Evolutionary conservation across 2,797 vertebrate species (phyloP).

Genomic region (Protosalanx chinensis): DNA sequence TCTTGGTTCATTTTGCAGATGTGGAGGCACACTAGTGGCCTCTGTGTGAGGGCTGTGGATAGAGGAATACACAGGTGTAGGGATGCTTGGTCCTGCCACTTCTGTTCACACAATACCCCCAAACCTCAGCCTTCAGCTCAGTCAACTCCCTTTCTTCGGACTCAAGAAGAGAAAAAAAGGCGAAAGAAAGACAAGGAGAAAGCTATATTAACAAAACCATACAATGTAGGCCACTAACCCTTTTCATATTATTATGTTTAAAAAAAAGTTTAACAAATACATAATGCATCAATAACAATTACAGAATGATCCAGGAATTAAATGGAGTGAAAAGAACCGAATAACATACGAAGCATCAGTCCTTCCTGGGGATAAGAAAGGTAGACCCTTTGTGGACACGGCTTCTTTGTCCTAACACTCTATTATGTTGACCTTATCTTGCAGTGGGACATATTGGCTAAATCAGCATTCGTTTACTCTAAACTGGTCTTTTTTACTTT

Average conservation of each 20-base stretch:
- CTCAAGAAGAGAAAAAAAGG: constrained; percentile 63
- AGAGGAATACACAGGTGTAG: constrained; percentile 28
- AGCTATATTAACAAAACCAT: constrained; percentile 54
- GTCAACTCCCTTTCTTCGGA: constrained; percentile 28
- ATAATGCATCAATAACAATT: constrained; percentile 19
- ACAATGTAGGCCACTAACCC: constrained; percentile 39
- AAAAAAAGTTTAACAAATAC: neutral
- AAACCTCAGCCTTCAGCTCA: constrained; percentile 24
- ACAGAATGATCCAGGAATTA: constrained; percentile 58
- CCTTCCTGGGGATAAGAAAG: constrained; percentile 80
- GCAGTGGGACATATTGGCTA: neutral
- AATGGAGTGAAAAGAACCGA: constrained; percentile 73
- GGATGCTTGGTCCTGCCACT: constrained; percentile 28
- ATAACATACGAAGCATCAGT: constrained; percentile 69
- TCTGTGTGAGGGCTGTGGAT: constrained; percentile 28
- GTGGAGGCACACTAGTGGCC: constrained; percentile 53
- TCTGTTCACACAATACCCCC: constrained; percentile 36
- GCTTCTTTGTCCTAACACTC: neutral
- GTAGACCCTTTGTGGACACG: constrained; percentile 47
- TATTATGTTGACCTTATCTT: neutral
- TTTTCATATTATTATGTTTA: neutral
- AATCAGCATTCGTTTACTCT: neutral
- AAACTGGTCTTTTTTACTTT: neutral
- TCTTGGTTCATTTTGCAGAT: constrained; percentile 46
- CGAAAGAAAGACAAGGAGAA: constrained; percentile 59